A percentile compares a stretch with the other conserved stretches of the same genome.
These are phyloP conservation scores for Galerucella calmariensis DNA, from an alignment of 2,888 invertebrate genomes.

Conservation along the genomic window DNA sequence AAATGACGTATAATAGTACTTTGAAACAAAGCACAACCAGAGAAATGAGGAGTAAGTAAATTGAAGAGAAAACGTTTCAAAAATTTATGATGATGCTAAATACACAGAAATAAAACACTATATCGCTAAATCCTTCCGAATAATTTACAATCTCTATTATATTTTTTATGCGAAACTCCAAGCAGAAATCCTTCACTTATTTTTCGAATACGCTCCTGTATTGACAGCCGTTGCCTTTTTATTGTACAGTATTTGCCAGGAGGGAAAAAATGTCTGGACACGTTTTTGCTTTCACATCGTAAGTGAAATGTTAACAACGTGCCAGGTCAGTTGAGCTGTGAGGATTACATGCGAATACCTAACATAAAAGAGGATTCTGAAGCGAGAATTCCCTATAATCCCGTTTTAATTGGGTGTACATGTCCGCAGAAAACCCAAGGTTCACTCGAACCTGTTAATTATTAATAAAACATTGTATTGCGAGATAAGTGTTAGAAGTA, in stretches of 20 bases:
- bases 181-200: not conserved
- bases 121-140: no score
- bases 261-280: conserved; percentile 33
- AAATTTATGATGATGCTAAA: no score
- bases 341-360: conserved; percentile 41
- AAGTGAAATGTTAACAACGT: conserved; percentile 42
- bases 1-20: no score
- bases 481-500: no score
- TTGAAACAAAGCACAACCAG: no score
- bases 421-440: not conserved
- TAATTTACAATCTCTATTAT: no score
- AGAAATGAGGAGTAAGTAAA: no score
- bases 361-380: conserved; percentile 25
- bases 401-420: conserved; percentile 12
- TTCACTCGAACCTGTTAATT: conserved; percentile 10
- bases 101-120: no score
- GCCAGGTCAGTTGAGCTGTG: conserved; percentile 44
- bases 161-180: not conserved
- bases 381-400: conserved; percentile 18
- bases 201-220: not conserved
- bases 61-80: no score
- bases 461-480: not conserved
- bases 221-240: conserved; percentile 24
- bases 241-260: conserved; percentile 17
- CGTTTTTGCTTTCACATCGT: conserved; percentile 34